Evolutionary conservation across 2,797 vertebrate species (phyloP).

Genomic region (Chrosomus eos): DNA sequence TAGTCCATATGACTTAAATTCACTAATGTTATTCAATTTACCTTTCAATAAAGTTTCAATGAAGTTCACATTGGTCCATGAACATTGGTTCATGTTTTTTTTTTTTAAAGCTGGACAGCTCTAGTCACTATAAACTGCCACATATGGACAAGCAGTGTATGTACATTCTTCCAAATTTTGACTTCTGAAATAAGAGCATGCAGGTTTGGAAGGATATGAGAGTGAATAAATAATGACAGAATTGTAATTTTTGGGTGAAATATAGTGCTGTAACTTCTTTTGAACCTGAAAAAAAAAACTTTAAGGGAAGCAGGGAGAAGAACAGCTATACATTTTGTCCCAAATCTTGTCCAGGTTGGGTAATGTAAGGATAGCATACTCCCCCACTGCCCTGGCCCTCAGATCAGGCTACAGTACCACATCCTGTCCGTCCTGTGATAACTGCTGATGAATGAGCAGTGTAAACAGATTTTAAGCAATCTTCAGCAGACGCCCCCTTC

Average conservation of each 20-base stretch:
- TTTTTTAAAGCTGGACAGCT: not conserved
- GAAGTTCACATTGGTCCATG: too few relatives aligned
- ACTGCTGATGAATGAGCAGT: slow-evolving; percentile 66
- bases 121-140: not conserved
- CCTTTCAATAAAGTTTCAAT: too few relatives aligned
- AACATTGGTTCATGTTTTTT: too few relatives aligned
- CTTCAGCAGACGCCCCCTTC: slow-evolving; percentile 18
- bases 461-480: slow-evolving; percentile 69
- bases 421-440: slow-evolving; percentile 45
- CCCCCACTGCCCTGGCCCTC: slow-evolving; percentile 2
- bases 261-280: not conserved
- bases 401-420: slow-evolving; percentile 62
- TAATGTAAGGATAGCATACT: slow-evolving; percentile 9
- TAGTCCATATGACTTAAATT: not conserved
- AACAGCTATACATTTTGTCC: not conserved
- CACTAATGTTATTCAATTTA: too few relatives aligned
- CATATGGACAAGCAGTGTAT: not conserved
- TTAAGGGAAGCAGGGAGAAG: not conserved
- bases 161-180: not conserved
- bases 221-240: not conserved
- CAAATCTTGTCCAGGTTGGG: not conserved
- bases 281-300: not conserved
- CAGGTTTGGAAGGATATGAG: not conserved
- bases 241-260: not conserved
- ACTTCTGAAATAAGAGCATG: not conserved